These are phyloP conservation scores for Heliconius congener DNA, from an alignment of 1,140 invertebrate genomes.

Conservation along the genomic window DNA sequence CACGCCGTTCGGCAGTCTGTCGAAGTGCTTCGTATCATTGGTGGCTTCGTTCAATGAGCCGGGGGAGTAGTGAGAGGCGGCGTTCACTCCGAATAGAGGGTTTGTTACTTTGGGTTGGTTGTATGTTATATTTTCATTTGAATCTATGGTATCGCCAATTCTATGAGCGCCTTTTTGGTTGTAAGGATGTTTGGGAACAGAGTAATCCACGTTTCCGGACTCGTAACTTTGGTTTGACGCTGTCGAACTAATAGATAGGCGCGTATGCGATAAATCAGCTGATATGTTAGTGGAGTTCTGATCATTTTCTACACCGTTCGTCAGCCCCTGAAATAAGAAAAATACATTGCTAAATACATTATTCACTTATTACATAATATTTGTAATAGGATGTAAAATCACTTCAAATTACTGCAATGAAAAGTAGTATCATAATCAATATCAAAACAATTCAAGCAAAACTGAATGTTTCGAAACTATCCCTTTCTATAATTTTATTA, in stretches of 20 bases:
- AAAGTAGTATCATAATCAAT: neutral
- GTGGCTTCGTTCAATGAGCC: slow-evolving; percentile 44
- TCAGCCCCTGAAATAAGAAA: slow-evolving; percentile 68
- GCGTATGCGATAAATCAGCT: slow-evolving; percentile 64
- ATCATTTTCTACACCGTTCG: slow-evolving; percentile 81
- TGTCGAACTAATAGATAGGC: slow-evolving; percentile 71
- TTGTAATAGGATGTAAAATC: neutral
- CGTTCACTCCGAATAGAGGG: slow-evolving; percentile 78
- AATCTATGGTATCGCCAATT: slow-evolving; percentile 21
- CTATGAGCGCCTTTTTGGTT: slow-evolving; percentile 42
- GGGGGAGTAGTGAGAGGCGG: slow-evolving; percentile 75
- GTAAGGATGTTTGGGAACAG: slow-evolving; percentile 68
- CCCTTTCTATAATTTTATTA: neutral
- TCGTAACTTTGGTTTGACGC: slow-evolving; percentile 75
- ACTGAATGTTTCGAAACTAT: neutral
- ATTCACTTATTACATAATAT: neutral
- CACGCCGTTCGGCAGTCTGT: slow-evolving; percentile 72
- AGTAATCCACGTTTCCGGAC: slow-evolving; percentile 68
- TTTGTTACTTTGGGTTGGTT: slow-evolving; percentile 69
- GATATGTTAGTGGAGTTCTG: slow-evolving; percentile 79
- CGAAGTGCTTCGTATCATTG: slow-evolving; percentile 58
- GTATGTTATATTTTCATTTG: slow-evolving; percentile 51
- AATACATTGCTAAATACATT: neutral
- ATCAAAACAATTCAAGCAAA: neutral
- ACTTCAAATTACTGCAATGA: too few species aligned